Evolutionary conservation across 2,797 vertebrate genomes (phyloP), one percentile per base, ranked within the genome.

Genomic region (Naso thynnoides): DNA sequence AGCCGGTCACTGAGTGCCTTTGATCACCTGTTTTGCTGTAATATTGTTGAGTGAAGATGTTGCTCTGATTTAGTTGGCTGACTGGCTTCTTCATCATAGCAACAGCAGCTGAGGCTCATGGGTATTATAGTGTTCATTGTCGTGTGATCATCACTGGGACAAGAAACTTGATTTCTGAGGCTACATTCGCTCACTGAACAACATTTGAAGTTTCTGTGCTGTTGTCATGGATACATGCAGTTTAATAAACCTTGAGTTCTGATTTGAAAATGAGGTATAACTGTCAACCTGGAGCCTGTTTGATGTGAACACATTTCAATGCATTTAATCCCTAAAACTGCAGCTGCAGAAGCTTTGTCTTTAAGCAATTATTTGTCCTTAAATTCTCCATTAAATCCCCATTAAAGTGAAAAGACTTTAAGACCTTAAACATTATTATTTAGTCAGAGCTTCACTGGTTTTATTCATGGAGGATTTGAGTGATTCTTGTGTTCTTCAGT

Each of bases 161-260:
- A n/a, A n/a, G n/a, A n/a, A n/a, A n/a, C n/a, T n/a, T n/a, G n/a
- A n/a, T n/a, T n/a, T n/a, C n/a, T n/a, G n/a, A n/a, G n/a, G n/a
- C n/a, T n/a, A n/a, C n/a, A n/a, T n/a, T n/a, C n/a, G n/a, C n/a
- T n/a, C 13, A 15, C 38, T 50, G 66, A 15, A 36, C 57, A 15
- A 11, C 24, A 18, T 26, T 5, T 60, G 36, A 31, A 39, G 63
- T 24, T 26, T 48, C 44, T 4, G 14, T 11, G 6, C 50, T 70
- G 65, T 82, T 73, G 62, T 69, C 63, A 81, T 59, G 70, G 74
- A 70, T 61, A 82, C 70, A 26, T 23, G 59, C 42, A 4, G 23
- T 38, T 47, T 56, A 38, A 36, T 19, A 24, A 1, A 27, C 23
- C 23, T 23, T 0, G 16, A 19, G 52, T 26, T 54, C 26, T 19